Base-by-base conservation (phyloP, 2,888 invertebrate species). In the Conops quadrifasciatus region DNA sequence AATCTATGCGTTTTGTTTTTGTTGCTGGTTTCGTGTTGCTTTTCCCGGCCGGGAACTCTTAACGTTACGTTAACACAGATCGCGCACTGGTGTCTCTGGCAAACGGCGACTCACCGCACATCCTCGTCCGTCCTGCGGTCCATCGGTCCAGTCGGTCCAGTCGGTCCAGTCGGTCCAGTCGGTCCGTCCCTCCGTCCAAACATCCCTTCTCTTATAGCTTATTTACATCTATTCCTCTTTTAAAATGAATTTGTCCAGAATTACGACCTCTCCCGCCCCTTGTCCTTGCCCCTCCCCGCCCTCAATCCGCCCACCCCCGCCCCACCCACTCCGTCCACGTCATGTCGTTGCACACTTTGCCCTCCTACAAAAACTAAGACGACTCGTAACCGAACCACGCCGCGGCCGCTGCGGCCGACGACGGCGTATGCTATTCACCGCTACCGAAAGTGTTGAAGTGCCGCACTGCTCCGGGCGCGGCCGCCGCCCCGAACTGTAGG, bases 391-490 rank as follows among this genome's bases (percentile, higher is more conserved):
- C 83, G 74, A 83, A 83, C 84, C 84, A 83, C 76, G 83, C 83
- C 76, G 84, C 84, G 77, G 77, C 78, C 71, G 77, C 77, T 26
- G 78, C 78, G 69, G 77, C 77, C 74, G 75, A 74, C 72, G 75
- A 72, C 36, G 77, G 73, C 79, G 83, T 76, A 81, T 84, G 84
- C 84, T 85, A 86, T 84, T 86, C 86, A 75, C 81, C 81, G 77
- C 86, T 85, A 72, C 85, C 84, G 75, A 85, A 86, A 71, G 84
- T 83, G 71, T 86, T 86, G 72, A 86, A 86, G 74, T 86, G 85
- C 69, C 86, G 82, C 70, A 86, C 86, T 30, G 84, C 82, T 67
- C 84, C 84, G 4, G 86, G 84, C 67, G 85, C 84, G 28, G 84
- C 81, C 49, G 85, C 83, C 16, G 86, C 85, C 58, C 86, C 86